phyloP scores from a whole-genome alignment of 1,140 invertebrate species.

The Musca vetustissima region DNA sequence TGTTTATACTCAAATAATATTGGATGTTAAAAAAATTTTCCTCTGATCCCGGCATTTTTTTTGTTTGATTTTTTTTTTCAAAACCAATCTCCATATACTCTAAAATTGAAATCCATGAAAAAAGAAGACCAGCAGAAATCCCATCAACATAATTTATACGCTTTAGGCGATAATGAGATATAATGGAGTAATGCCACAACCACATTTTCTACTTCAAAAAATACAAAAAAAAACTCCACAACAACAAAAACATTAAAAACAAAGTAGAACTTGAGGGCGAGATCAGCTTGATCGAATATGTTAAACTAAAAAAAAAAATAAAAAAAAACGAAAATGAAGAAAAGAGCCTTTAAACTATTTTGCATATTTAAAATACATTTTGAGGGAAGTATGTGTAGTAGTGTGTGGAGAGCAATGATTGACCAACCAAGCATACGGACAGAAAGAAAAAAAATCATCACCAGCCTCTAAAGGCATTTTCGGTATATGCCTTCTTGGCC shows the following conservation, averaged over 20 bases:
- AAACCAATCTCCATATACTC: no score
- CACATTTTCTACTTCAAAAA: conserved; percentile 29
- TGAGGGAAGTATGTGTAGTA: no score
- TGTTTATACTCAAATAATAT: no score
- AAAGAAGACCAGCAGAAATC: conserved; percentile 40
- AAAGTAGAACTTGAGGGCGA: conserved; percentile 6
- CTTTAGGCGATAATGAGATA: conserved; percentile 55
- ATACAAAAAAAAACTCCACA: no score
- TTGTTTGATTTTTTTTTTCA: no score
- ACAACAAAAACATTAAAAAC: no score
- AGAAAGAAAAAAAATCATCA: background rate
- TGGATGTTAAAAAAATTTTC: no score
- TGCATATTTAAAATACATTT: conserved; percentile 14
- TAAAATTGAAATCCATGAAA: conserved; percentile 4
- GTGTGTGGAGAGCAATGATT: conserved; percentile 15
- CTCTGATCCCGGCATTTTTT: no score
- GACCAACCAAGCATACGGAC: background rate
- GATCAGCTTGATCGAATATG: background rate
- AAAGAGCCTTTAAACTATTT: conserved; percentile 19
- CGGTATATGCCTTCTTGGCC: conserved; percentile 14
- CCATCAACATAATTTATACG: conserved; percentile 55
- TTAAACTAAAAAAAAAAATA: background rate
- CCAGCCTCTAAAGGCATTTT: no score
- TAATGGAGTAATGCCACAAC: conserved; percentile 43
- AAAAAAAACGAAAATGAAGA: no score